Percentiles rank a stretch among this genome's conserved stretches.
Evolutionary conservation across 2,113 vertebrate species (phyloP).

Genomic region (Myocastor coypus): DNA sequence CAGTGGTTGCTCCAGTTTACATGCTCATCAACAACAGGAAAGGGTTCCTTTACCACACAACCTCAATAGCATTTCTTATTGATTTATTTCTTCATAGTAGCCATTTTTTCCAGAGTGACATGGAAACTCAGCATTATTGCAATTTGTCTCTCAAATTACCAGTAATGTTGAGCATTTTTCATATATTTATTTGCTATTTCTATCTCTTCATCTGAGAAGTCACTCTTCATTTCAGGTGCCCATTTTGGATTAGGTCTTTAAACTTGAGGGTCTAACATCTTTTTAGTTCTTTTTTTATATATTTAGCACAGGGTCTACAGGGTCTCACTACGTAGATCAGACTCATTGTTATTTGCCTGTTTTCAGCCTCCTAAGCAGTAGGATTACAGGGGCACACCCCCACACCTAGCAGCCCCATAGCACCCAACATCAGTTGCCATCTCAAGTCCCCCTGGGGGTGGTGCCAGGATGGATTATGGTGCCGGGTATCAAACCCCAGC

Average conservation of each 20-base stretch:
- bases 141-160: neutral
- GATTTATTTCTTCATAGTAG: neutral
- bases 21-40: neutral
- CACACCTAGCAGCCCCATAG: no score
- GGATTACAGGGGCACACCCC: no score
- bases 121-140: neutral
- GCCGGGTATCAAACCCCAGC: no score
- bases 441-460: no score
- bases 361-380: no score
- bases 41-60: neutral
- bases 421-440: no score
- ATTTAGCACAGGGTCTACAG: no score
- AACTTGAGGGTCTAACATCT: neutral
- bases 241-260: neutral
- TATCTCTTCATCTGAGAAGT: neutral
- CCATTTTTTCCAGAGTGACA: neutral
- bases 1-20: neutral
- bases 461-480: no score
- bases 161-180: neutral
- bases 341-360: no score
- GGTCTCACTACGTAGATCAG: no score
- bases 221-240: neutral
- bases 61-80: neutral
- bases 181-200: neutral
- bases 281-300: no score